These are phyloP conservation scores for Dascillus cervinus DNA, from an alignment of 2,888 invertebrate species.

Conservation along the genomic window DNA sequence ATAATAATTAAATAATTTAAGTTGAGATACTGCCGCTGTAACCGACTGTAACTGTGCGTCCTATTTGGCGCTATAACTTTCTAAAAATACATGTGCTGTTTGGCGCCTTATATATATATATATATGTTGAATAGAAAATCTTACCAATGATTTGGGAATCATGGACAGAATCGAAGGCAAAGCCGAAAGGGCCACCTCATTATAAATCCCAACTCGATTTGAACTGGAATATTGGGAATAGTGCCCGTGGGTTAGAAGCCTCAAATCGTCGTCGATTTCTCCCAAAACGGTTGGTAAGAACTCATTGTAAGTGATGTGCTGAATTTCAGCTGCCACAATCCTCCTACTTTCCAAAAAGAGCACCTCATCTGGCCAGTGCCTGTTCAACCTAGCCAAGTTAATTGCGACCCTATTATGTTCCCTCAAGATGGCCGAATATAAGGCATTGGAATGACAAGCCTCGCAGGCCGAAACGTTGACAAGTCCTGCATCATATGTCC, in stretches of 20 bases:
- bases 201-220: constrained; percentile 67
- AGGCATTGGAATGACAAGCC: constrained; percentile 58
- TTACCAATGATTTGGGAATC: constrained; percentile 62
- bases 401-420: constrained; percentile 78
- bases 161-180: constrained; percentile 68
- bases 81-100: too few relatives aligned
- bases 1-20: too few relatives aligned
- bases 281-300: constrained; percentile 72
- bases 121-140: too few relatives aligned
- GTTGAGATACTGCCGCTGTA: too few relatives aligned
- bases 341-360: constrained; percentile 69
- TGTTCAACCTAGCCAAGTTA: constrained; percentile 59
- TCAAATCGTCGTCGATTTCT: constrained; percentile 54
- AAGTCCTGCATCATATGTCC: constrained; percentile 65
- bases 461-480: constrained; percentile 61
- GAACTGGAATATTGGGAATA: constrained; percentile 76
- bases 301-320: constrained; percentile 78
- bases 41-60: too few relatives aligned
- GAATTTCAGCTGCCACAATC: constrained; percentile 69
- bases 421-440: constrained; percentile 63
- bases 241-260: constrained; percentile 60
- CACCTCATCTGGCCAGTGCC: constrained; percentile 72
- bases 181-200: constrained; percentile 69
- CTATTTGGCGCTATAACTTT: too few relatives aligned
- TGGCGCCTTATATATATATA: too few relatives aligned